Conservation (phyloP, 2,797 vertebrate species). For the Heterohyrax brucei region DNA sequence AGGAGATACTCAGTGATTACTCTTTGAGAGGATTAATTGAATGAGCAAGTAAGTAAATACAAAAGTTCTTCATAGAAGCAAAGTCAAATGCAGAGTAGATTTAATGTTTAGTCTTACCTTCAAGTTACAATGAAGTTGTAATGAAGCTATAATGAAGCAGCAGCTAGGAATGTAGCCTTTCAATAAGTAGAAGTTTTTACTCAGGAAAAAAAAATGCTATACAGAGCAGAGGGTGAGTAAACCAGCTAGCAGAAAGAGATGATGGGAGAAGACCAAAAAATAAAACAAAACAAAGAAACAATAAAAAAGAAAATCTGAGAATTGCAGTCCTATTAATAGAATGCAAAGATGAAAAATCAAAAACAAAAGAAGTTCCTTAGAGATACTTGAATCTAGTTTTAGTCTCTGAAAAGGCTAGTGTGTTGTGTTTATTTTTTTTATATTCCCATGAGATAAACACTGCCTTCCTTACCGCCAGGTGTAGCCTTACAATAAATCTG, state of each 20-base stretch:
- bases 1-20: not conserved
- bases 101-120: not conserved
- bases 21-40: not conserved
- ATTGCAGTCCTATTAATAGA: conserved; percentile 1
- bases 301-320: not conserved
- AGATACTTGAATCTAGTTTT: conserved; percentile 19
- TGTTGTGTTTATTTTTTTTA: not conserved
- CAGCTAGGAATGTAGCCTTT: conserved; percentile 27
- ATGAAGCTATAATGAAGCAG: conserved; percentile 37
- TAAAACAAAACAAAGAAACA: not conserved
- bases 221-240: not conserved
- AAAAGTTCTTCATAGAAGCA: not conserved
- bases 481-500: conserved; percentile 65
- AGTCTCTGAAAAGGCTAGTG: not conserved
- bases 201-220: conserved; percentile 10
- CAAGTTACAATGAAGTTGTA: not conserved
- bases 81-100: conserved; percentile 37
- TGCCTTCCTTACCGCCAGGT: conserved; percentile 50
- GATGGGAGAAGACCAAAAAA: not conserved
- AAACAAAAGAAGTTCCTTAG: not conserved
- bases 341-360: conserved; percentile 51
- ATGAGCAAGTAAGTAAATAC: conserved; percentile 16
- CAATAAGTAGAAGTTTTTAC: conserved; percentile 42
- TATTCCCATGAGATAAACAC: conserved; percentile 48
- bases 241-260: not conserved